Base-by-base conservation (phyloP, 2,888 invertebrate species). In the Seladonia tumulorum region DNA sequence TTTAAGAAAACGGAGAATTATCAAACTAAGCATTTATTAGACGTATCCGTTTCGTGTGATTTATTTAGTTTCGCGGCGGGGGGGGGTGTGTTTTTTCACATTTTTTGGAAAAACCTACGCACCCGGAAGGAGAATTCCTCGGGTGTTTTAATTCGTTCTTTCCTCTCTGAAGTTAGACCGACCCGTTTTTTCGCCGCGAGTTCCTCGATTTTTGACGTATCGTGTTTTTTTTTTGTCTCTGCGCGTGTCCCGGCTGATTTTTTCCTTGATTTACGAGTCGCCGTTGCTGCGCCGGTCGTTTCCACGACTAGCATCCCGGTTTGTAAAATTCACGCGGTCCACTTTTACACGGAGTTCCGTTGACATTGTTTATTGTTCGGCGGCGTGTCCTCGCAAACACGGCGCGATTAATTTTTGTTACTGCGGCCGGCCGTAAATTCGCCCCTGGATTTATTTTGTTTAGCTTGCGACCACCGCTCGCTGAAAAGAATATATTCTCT, bases 281-380 rank as follows among this genome's bases (percentile, higher is more conserved):
- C 63, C 68, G n/a, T 70, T 60, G n/a, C 60, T 35, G 49, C 47
- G 57, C 18, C 18, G 45, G 79, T 74, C 53, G 79, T 82, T 79
- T 57, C 53, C 25, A 14, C 74, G 39, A 49, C 25, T 29, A 29
- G 16, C 39, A 42, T n/a, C 22, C 63, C 47, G 57, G 68, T 76
- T 79, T 77, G 70, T 76, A 71, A 85, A 87, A 85, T 79, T 49
- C 79, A 57, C 47, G 63, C 74, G 66, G 53, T 75, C 76, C 86
- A 82, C 74, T 86, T 87, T 87, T 79, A 66, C 78, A 76, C 73
- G 57, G 47, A 57, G 18, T 47, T 42, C 35, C 39, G 81, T 68
- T 81, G 85, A 86, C 86, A 85, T 86, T 85, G 86, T 86, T 86
- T 86, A 86, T 86, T 74, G 86, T 85, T 79, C 76, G 25, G 68